Evolutionary conservation across 1,140 invertebrate genomes (phyloP).

Genomic region (Octopus bimaculoides): DNA sequence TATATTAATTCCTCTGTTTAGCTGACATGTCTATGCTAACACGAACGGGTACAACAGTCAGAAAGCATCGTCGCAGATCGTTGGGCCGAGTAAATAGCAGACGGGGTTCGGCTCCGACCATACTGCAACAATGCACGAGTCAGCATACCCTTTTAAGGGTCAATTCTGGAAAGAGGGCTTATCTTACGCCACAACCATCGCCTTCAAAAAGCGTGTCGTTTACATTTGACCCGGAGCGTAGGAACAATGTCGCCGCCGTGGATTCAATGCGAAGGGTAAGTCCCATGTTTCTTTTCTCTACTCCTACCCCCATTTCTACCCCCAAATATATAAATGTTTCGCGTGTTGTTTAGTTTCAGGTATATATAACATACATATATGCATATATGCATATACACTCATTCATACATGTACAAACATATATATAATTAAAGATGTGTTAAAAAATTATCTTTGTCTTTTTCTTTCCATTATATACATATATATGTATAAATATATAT

Average conservation of each 20-base stretch:
- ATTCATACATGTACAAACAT: background rate
- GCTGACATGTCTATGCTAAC: constrained; percentile 22
- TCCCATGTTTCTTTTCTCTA: background rate
- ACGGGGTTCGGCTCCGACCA: constrained; percentile 27
- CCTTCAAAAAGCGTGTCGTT: constrained; percentile 31
- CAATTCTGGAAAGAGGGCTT: constrained; percentile 19
- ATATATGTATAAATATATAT: too few relatives aligned
- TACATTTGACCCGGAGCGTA: constrained; percentile 26
- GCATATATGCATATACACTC: background rate
- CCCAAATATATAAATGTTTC: too few relatives aligned
- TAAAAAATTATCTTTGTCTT: background rate
- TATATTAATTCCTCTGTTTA: background rate
- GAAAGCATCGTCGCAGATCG: constrained; percentile 28
- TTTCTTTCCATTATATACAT: too few relatives aligned
- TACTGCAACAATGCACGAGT: constrained; percentile 22
- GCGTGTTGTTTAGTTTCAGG: too few relatives aligned
- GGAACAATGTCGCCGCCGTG: background rate
- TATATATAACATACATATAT: background rate
- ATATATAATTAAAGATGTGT: background rate
- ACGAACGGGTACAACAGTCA: constrained; percentile 25
- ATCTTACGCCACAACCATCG: constrained; percentile 30
- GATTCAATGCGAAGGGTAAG: background rate
- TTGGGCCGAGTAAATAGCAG: constrained; percentile 22
- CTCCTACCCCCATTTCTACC: too few relatives aligned
- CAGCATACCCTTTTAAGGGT: constrained; percentile 8